Evolutionary conservation across 2,888 invertebrate genomes (phyloP).

Genomic region (Aleiodes testaceus): DNA sequence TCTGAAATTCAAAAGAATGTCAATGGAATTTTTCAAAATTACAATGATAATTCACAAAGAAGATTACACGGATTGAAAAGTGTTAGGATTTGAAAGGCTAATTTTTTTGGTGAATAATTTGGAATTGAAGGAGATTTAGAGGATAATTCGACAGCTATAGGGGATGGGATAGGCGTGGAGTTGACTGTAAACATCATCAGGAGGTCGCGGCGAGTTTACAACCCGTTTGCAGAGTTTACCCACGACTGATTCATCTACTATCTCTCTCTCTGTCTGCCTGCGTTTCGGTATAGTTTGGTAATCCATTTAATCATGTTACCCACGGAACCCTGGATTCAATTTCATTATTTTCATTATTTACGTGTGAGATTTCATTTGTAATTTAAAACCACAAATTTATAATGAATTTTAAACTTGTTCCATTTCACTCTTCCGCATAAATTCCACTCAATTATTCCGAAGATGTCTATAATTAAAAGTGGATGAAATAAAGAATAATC

Average conservation of each 20-base stretch:
- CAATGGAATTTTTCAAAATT: neutral
- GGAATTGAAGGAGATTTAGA: conserved; percentile 11
- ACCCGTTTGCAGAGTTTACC: conserved; percentile 29
- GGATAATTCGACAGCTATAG: conserved; percentile 18
- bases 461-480: no score
- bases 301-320: conserved; percentile 27
- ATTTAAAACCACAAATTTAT: conserved; percentile 17
- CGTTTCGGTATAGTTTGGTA: conserved; percentile 19
- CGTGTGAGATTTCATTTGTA: conserved; percentile 1
- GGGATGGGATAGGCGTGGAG: conserved; percentile 22
- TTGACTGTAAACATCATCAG: conserved; percentile 30
- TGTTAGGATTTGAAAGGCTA: neutral
- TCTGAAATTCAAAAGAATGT: neutral
- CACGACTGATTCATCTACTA: conserved; percentile 24
- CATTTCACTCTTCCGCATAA: no score
- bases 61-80: no score
- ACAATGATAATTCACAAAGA: no score
- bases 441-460: no score
- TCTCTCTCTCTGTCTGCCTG: conserved; percentile 14
- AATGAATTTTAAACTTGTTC: neutral
- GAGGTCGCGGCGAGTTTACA: conserved; percentile 29
- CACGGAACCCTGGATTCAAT: conserved; percentile 22
- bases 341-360: conserved; percentile 22
- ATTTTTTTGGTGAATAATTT: conserved; percentile 26
- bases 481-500: no score